phyloP scores from a whole-genome alignment of 2,113 vertebrate species.

The Uria lomvia region DNA sequence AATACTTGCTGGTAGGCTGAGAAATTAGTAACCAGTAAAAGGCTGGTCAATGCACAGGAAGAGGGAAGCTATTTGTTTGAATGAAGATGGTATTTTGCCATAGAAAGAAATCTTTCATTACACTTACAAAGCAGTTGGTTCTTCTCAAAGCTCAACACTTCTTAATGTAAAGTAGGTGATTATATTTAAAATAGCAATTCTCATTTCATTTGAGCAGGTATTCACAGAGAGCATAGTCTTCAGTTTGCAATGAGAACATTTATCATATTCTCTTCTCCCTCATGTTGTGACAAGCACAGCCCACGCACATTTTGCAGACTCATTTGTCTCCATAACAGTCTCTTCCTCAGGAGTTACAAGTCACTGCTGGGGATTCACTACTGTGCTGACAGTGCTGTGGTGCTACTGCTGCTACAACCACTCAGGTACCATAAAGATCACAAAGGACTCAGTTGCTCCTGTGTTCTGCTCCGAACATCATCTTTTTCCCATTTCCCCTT shows the following conservation, averaged over 20 bases:
- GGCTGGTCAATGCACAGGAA: not conserved
- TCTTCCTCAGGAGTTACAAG: not conserved
- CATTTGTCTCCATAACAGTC: conserved; percentile 26
- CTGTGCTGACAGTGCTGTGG: not conserved
- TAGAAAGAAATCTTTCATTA: not conserved
- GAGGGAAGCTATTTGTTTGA: not conserved
- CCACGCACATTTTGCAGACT: conserved; percentile 22
- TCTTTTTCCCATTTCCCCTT: not conserved
- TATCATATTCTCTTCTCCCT: conserved; percentile 40
- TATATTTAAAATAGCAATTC: conserved; percentile 22
- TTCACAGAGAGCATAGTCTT: not conserved
- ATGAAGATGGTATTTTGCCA: not conserved
- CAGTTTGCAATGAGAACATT: not conserved
- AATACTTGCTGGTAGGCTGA: not conserved
- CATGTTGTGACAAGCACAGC: conserved; percentile 43
- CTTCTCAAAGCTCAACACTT: not conserved
- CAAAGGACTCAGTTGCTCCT: not conserved
- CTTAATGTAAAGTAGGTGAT: not conserved
- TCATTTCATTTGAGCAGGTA: not conserved
- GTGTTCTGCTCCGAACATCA: not conserved
- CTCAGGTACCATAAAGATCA: not conserved
- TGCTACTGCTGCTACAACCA: not conserved
- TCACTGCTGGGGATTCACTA: not conserved
- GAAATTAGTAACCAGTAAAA: not conserved
- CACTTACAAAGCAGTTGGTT: not conserved